Base-by-base conservation (phyloP, 2,113 vertebrate species). In the Xerus inauris region DNA sequence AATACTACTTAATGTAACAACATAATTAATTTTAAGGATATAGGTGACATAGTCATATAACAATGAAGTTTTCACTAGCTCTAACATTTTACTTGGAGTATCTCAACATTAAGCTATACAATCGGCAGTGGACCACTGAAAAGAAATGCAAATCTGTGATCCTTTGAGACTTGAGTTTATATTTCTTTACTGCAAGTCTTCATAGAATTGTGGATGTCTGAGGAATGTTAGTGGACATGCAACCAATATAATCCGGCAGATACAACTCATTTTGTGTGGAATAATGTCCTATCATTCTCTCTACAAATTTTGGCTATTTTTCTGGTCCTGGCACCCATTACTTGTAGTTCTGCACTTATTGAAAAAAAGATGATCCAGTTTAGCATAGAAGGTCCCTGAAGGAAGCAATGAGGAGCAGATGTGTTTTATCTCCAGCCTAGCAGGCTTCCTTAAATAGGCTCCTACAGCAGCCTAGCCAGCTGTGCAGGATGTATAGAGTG, bases 391-490 rank as follows among this genome's bases (percentile, higher is more conserved):
- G 30, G 88, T 69, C 73, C 80, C 80, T 83, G 72, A 95, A 94
- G 89, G 47, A 92, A 79, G 42, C 51, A 91, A 40, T 35, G 51
- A 96, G 62, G 79, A 95, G 32, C 94, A 97, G 90, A 73, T 95
- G 87, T 87, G 64, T 93, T 95, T 95, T 93, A 86, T 95, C 95
- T 89, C 67, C 54, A 81, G 62, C 26, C 82, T 79, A 82, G 89
- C 79, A 93, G 87, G 49, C 80, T 81, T 94, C 69, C 64, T 72
- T 51, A 5, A 84, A 57, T 40, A 79, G 71, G 16, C 26, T 95
- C 85, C 65, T 87, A 77, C 26, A 54, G 86, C 72, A 87, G 59
- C 40, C 72, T n/a, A 47, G n/a, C 69, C 85, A 92, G 72, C 85
- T 93, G 62, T 73, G 59, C 47, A 59, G 32, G 14, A 12, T 59